Evolutionary conservation across 2,113 vertebrate genomes (phyloP).

Genomic region (Hemicordylus capensis): DNA sequence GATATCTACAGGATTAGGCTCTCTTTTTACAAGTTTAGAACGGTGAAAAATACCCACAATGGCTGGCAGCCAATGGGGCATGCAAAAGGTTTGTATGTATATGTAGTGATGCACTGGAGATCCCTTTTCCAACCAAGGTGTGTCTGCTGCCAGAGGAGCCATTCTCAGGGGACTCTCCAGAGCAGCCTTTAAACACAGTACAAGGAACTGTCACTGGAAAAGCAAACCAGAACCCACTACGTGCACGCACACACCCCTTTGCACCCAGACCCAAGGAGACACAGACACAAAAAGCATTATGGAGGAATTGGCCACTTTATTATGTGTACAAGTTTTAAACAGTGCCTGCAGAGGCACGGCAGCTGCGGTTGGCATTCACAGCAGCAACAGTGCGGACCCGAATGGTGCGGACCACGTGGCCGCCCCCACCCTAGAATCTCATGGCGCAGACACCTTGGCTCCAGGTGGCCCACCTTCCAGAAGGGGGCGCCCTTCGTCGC

Average conservation of each 20-base stretch:
- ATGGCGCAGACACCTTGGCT: no score
- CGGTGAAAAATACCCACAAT: not conserved
- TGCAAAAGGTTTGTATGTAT: not conserved
- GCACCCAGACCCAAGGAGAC: no score
- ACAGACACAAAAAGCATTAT: no score
- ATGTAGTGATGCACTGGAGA: not conserved
- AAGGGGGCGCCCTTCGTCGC: no score
- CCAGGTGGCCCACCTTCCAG: no score
- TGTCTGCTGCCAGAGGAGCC: not conserved
- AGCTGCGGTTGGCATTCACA: no score
- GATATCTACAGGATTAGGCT: not conserved
- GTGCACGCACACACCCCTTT: not conserved
- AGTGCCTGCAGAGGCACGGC: no score
- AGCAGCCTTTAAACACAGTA: not conserved
- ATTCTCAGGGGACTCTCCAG: not conserved
- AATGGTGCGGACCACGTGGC: no score
- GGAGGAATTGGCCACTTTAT: no score
- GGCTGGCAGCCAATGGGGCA: not conserved
- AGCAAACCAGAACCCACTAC: not conserved
- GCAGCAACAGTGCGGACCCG: no score
- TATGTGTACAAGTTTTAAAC: no score
- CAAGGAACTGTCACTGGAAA: not conserved
- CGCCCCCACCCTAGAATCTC: no score
- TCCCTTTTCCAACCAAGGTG: not conserved
- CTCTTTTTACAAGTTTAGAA: not conserved